A percentile compares a stretch with the other conserved stretches of the same genome.
Evolutionary conservation across 2,888 invertebrate genomes (phyloP).

Genomic region (Miltochrista miniata): DNA sequence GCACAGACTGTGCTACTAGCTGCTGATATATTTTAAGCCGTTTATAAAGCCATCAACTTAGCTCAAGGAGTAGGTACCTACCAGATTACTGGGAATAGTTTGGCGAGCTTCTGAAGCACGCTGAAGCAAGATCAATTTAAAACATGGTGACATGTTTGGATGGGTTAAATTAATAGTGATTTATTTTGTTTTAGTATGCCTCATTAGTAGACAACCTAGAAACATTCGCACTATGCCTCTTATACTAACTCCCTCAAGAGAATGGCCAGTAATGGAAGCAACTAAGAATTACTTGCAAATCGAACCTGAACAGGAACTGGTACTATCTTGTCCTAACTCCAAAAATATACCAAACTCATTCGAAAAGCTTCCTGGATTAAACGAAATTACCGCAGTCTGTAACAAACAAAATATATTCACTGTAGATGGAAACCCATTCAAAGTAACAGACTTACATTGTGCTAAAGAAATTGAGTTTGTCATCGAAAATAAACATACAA

Average conservation of each 20-base stretch:
- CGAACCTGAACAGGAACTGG: conserved; percentile 12
- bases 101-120: too few relatives aligned
- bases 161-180: too few relatives aligned
- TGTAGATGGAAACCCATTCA: conserved; percentile 18
- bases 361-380: conserved; percentile 15
- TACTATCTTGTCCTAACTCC: conserved; percentile 23
- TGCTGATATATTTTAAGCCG: too few relatives aligned
- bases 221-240: conserved; percentile 22
- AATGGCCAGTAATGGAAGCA: conserved; percentile 20
- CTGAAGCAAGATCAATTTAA: too few relatives aligned
- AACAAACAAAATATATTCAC: conserved; percentile 20
- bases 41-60: too few relatives aligned
- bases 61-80: too few relatives aligned
- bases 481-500: conserved; percentile 11
- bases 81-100: too few relatives aligned
- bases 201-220: conserved; percentile 20
- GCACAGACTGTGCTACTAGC: too few relatives aligned
- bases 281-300: conserved; percentile 13
- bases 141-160: too few relatives aligned
- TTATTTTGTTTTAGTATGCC: conserved; percentile 29
- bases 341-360: conserved; percentile 20
- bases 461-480: conserved; percentile 9
- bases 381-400: conserved; percentile 23
- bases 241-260: conserved; percentile 11
- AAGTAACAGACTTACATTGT: conserved; percentile 31